Percentiles rank a stretch among this genome's conserved stretches.
phyloP scores from a whole-genome alignment of 2,888 invertebrate genomes.

The Biston betularia region DNA sequence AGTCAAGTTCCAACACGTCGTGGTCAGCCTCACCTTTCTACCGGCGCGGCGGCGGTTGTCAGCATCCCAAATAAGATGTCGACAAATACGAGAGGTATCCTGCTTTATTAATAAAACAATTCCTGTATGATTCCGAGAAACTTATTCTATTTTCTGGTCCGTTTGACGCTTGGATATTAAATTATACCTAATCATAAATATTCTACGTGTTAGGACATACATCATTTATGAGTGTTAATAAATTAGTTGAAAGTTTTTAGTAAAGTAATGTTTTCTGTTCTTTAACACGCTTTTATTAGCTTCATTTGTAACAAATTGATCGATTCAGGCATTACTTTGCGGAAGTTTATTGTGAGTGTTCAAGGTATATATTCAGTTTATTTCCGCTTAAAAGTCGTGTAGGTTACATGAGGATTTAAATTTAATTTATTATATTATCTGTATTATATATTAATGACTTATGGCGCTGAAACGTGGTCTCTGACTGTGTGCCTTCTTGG shows the following conservation, averaged over 20 bases:
- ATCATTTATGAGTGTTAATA: neutral
- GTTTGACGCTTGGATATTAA: slow-evolving; percentile 13
- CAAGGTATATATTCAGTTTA: too few relatives aligned
- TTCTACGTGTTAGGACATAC: neutral
- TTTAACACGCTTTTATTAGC: too few relatives aligned
- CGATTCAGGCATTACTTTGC: too few relatives aligned
- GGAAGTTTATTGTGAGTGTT: too few relatives aligned
- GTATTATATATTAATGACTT: too few relatives aligned
- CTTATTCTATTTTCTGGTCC: slow-evolving; percentile 40
- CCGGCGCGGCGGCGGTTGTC: slow-evolving; percentile 54
- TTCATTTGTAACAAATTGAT: too few relatives aligned
- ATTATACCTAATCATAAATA: neutral
- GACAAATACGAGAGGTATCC: slow-evolving; percentile 62
- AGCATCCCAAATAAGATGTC: slow-evolving; percentile 65
- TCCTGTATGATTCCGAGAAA: slow-evolving; percentile 38
- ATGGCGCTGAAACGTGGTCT: too few relatives aligned
- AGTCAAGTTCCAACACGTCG: slow-evolving; percentile 31
- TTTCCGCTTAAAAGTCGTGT: too few relatives aligned
- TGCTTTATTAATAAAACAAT: slow-evolving; percentile 50
- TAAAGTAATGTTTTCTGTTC: neutral
- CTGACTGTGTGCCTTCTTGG: too few relatives aligned
- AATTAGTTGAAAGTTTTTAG: neutral
- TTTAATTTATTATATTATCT: too few relatives aligned
- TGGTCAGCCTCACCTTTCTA: slow-evolving; percentile 17
- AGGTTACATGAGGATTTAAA: too few relatives aligned